Evolutionary conservation across 2,888 invertebrate genomes (phyloP), one percentile per base, ranked within the genome.

Genomic region (Acrocyrtus sp.): DNA sequence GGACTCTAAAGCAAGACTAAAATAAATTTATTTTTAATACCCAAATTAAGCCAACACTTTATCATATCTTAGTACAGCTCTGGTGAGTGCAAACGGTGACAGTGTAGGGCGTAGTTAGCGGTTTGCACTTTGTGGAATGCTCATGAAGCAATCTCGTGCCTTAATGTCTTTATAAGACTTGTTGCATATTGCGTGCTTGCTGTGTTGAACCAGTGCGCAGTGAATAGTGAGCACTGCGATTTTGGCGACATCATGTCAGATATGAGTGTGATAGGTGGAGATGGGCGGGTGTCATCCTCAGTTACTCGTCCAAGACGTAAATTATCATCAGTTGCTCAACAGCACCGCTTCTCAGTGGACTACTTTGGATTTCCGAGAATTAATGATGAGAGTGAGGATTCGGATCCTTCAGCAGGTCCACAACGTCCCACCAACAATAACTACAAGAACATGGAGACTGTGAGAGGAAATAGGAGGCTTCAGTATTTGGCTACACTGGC

Each of bases 401-500:
- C 57, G 4, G 50, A 58, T 17, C n/a, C 41, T 50, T 19, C 5
- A 6, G 39, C 24, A 10, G 41, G 15, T 22, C 39, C 8, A 5
- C 12, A 27, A 26, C 10, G 17, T 22, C n/a, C 27, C 21, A 61
- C 29, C 5, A 67, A 67, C 12, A 56, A 47, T 17, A 56, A 66
- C 21, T 34, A 21, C 24, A 48, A 34, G 8, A 41, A 67, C 27
- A 53, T 39, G 53, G 54, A 69, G 61, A 47, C 24, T 39, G 45
- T 24, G 24, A 61, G 62, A 43, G 62, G 62, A 1, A 62, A 70
- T 48, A 45, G 66, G 29, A 34, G 56, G 15, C 65, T 69, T 24
- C 70, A 75, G 62, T 70, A 66, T 22, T 34, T 75, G n/a, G 74
- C 69, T 6, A 66, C 74, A 4, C 17, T 75, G n/a, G 74, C 66